phyloP scores from a whole-genome alignment of 64 coral and sea anemone species.

The Porites australiensis region DNA sequence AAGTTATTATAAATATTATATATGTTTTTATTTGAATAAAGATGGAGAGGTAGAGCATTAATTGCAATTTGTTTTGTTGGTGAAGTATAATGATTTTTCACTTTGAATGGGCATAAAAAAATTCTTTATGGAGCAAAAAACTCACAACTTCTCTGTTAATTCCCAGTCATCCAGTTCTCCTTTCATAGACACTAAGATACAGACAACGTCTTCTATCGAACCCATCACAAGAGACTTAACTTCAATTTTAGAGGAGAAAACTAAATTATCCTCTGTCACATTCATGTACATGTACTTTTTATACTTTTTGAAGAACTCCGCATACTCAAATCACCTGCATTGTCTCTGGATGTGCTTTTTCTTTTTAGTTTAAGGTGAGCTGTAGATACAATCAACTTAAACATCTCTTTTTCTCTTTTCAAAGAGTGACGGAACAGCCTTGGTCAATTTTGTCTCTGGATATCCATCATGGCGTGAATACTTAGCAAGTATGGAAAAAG shows the following conservation, averaged over 20 bases:
- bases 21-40: background rate
- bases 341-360: background rate
- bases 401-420: background rate
- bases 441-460: no score
- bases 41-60: background rate
- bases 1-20: background rate
- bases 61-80: background rate
- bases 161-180: background rate
- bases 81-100: background rate
- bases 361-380: background rate
- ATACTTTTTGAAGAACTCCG: background rate
- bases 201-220: background rate
- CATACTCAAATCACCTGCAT: background rate
- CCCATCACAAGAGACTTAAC: background rate
- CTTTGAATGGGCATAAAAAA: background rate
- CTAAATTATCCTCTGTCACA: background rate
- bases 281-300: background rate
- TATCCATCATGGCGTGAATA: no score
- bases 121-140: background rate
- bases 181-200: background rate
- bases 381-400: background rate
- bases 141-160: background rate
- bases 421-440: background rate
- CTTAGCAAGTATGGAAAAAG: background rate
- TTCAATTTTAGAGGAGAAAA: background rate